These are phyloP conservation scores for Eidolon dupreanum DNA, from an alignment of 2,797 vertebrate species.

Conservation along the genomic window DNA sequence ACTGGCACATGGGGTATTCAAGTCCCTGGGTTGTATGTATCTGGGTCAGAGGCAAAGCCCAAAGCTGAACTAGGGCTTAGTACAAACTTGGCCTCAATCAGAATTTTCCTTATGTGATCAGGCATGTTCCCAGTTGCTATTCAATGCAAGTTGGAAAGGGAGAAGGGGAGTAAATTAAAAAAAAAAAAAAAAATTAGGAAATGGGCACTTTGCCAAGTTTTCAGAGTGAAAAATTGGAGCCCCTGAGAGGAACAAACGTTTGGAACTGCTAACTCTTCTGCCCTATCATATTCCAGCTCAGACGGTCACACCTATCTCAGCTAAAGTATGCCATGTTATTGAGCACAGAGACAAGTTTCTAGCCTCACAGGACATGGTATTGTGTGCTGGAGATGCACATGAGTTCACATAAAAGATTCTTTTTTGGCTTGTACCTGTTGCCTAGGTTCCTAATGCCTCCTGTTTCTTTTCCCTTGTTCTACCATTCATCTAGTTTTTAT, in stretches of 20 bases:
- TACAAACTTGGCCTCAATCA: slow-evolving; percentile 55
- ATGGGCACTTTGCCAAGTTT: slow-evolving; percentile 55
- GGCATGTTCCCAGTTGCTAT: slow-evolving; percentile 55
- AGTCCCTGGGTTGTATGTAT: slow-evolving; percentile 38
- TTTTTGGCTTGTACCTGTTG: not conserved
- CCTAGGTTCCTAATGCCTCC: not conserved
- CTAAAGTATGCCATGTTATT: not conserved
- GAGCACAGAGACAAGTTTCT: slow-evolving; percentile 26
- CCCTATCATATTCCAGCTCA: slow-evolving; percentile 68
- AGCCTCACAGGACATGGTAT: not conserved
- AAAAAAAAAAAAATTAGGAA: slow-evolving; percentile 24
- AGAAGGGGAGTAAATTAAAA: not conserved
- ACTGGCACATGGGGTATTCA: slow-evolving; percentile 27
- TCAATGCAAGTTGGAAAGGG: slow-evolving; percentile 53
- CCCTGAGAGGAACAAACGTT: slow-evolving; percentile 62
- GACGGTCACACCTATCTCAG: slow-evolving; percentile 56
- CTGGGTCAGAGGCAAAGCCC: slow-evolving; percentile 72
- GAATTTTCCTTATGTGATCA: slow-evolving; percentile 71
- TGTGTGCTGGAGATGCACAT: not conserved
- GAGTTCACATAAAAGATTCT: not conserved
- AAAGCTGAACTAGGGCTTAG: slow-evolving; percentile 57
- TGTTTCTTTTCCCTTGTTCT: not conserved
- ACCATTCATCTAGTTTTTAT: not conserved
- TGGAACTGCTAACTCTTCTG: slow-evolving; percentile 67
- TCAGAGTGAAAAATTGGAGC: slow-evolving; percentile 63